phyloP scores from a whole-genome alignment of 2,888 invertebrate genomes.

The Oegoconia quadripuncta region DNA sequence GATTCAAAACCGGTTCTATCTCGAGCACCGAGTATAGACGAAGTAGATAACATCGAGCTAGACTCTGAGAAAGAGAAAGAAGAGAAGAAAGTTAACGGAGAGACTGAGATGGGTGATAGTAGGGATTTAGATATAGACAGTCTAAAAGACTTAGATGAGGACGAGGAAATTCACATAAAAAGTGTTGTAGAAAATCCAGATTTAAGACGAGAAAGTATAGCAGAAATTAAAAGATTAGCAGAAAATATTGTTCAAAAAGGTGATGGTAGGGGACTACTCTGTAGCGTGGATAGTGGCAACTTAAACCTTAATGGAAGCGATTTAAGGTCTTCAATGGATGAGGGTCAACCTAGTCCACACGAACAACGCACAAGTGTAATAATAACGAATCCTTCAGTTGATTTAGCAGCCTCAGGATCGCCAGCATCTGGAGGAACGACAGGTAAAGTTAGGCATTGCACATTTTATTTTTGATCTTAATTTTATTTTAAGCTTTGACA shows the following conservation, averaged over 20 bases:
- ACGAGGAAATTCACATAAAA: slow-evolving; percentile 52
- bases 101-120: slow-evolving; percentile 77
- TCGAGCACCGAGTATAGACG: slow-evolving; percentile 72
- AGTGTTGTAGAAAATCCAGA: slow-evolving; percentile 71
- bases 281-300: slow-evolving; percentile 69
- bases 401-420: slow-evolving; percentile 73
- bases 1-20: slow-evolving; percentile 60
- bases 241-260: slow-evolving; percentile 75
- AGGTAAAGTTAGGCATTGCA: slow-evolving; percentile 35
- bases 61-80: slow-evolving; percentile 57
- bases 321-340: slow-evolving; percentile 53
- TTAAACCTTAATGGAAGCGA: slow-evolving; percentile 58
- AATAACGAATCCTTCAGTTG: slow-evolving; percentile 85
- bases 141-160: slow-evolving; percentile 73
- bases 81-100: slow-evolving; percentile 67
- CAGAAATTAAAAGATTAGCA: slow-evolving; percentile 68
- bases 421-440: slow-evolving; percentile 67
- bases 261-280: slow-evolving; percentile 61
- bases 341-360: slow-evolving; percentile 44
- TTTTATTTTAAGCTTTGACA: too few species aligned
- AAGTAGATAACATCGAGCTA: slow-evolving; percentile 66
- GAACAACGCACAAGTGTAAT: slow-evolving; percentile 82
- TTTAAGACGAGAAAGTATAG: slow-evolving; percentile 69
- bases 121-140: slow-evolving; percentile 65
- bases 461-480: too few species aligned